Evolutionary conservation across 2,113 vertebrate species (phyloP).

Genomic region (Rana temporaria): DNA sequence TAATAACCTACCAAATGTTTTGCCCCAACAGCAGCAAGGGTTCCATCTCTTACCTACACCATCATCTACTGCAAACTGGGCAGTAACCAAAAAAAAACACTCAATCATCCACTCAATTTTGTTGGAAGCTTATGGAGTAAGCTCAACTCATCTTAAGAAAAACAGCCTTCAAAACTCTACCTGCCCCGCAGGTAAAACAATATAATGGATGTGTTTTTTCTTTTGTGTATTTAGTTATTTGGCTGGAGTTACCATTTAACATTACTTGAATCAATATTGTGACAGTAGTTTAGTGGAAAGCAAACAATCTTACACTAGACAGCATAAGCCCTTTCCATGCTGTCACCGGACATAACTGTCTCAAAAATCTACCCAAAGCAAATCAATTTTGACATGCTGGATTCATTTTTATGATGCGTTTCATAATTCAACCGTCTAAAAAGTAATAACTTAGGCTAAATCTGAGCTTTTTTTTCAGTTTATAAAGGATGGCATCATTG

Average conservation of each 20-base stretch:
- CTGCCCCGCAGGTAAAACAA: too few species aligned
- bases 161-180: too few species aligned
- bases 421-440: slow-evolving; percentile 12
- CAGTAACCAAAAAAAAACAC: too few species aligned
- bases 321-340: neutral
- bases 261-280: neutral
- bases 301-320: neutral
- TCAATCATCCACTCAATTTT: too few species aligned
- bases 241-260: neutral
- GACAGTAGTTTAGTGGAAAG: neutral
- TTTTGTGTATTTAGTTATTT: too few species aligned
- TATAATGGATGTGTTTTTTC: too few species aligned
- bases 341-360: neutral
- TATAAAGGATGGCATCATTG: neutral
- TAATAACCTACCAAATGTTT: too few species aligned
- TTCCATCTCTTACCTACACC: too few species aligned
- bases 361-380: slow-evolving; percentile 18
- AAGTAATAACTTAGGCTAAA: slow-evolving; percentile 5
- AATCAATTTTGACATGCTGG: slow-evolving; percentile 23
- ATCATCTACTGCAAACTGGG: too few species aligned
- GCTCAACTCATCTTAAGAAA: too few species aligned
- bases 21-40: too few species aligned
- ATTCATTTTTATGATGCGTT: slow-evolving; percentile 26
- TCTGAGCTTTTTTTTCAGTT: neutral
- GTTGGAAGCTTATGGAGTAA: too few species aligned